Evolutionary conservation across 1,140 invertebrate genomes (phyloP), one percentile per base, ranked within the genome.

Genomic region (Cepaea nemoralis): DNA sequence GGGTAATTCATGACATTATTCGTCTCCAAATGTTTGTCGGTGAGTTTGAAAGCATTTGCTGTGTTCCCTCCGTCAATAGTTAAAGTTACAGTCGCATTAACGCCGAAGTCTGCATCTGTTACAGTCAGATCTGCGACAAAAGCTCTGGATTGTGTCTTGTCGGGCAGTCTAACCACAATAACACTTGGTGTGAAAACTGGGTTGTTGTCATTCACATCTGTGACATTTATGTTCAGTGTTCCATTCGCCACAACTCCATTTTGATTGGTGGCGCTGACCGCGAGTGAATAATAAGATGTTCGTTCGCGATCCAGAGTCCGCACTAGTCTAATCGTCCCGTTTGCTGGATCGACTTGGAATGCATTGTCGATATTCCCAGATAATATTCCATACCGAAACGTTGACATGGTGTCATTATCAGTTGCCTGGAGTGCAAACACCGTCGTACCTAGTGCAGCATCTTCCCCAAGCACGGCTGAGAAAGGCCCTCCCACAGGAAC

Each of bases 121-220:
- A 73, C 78, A 39, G 1, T 73, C 0, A 73, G n/a, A 50, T 6
- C 33, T 14, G 27, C 42, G 14, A 80, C 40, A 45, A 16, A 1
- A 8, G 39, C 31, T 1, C 78, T 69, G 27, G n/a, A 1, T 0
- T 10, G 35, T 22, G n/a, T 19, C 12, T 59, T 5, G 45, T 80
- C 37, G 0, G 40, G 0, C n/a, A 80, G 2, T 31, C 3, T 33
- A 37, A 50, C 50, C 24, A 42, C 27, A 55, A 27, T 55, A 1
- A 80, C 69, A 16, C 0, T 31, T 37, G 37, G 42, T 0, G 69
- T 35, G n/a, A 80, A 73, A 5, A 55, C 33, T 10, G 78, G 78
- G 27, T 73, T 22, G 33, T 73, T 73, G 35, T 80, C 78, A 35
- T 80, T 80, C 2, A 73, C 39, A 42, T 80, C 78, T 10, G n/a